Base-by-base conservation (phyloP, 2,113 vertebrate genomes). In the Psilopsiagon aurifrons region DNA sequence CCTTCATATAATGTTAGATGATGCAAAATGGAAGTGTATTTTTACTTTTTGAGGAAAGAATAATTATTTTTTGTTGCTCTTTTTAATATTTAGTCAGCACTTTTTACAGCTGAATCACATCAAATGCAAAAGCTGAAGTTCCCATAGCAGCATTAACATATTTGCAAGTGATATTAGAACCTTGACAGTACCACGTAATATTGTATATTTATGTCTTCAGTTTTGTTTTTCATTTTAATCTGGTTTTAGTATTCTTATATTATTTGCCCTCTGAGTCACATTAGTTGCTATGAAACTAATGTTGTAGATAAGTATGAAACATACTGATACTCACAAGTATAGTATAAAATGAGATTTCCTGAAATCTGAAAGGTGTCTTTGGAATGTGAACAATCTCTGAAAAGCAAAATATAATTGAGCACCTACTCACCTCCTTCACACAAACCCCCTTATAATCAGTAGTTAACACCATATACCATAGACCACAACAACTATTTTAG, bases 71-170 rank as follows among this genome's bases (percentile, higher is more conserved):
- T 66, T 47, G 2, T 33, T 82, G 6, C 51, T 77, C 3, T 39
- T 89, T 46, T 70, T 41, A 28, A 28, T 75, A 84, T 84, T 83
- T 33, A 76, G 8, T 79, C 35, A 85, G 14, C 8, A 57, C 6
- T 84, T 88, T 9, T 71, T 87, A 71, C 18, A 66, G 10, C 22
- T 85, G 62, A 91, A 84, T 83, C 62, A 85, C 4, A 1, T 80
- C 74, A 92, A 91, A 73, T 29, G 28, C 44, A 79, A 91, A 92
- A 84, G 6, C 33, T 79, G 60, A 89, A 82, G 74, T 95, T 94
- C 74, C 89, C 84, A 90, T 87, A 76, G 66, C 83, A 96, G 76
- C 52, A 44, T 19, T 91, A 87, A 64, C 31, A 83, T 67, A 79
- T 46, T 15, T 52, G 82, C 9, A 87, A 94, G 49, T 0, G 0